A percentile compares a stretch with the other conserved stretches of the same genome.
These are phyloP conservation scores for Heterohyrax brucei DNA, from an alignment of 2,797 vertebrate species.

Conservation along the genomic window DNA sequence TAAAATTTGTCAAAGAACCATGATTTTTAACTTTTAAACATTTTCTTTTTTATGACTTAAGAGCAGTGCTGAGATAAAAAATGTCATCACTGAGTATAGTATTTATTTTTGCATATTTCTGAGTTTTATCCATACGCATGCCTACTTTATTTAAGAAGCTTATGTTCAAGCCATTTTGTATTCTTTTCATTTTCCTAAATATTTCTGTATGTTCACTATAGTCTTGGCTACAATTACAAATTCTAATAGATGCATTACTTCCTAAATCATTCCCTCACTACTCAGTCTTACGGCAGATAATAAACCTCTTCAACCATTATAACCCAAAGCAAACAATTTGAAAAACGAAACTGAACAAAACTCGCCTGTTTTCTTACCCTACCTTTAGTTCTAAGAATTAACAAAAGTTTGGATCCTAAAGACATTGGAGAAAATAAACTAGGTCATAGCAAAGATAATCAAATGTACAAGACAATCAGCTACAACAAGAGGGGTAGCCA, in stretches of 20 bases:
- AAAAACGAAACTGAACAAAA: not conserved
- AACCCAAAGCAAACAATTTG: not conserved
- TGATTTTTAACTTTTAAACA: not conserved
- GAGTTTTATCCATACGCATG: not conserved
- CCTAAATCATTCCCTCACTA: not conserved
- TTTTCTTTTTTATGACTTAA: not conserved
- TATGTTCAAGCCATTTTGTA: not conserved
- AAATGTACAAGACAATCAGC: not conserved
- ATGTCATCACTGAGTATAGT: not conserved
- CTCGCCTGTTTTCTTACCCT: not conserved
- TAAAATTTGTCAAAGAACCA: slow-evolving; percentile 18
- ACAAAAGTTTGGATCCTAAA: not conserved
- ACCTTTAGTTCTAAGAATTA: slow-evolving; percentile 35
- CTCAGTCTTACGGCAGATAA: not conserved
- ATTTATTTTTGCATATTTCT: not conserved
- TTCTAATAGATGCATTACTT: not conserved
- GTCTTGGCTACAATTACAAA: not conserved
- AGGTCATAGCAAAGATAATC: not conserved
- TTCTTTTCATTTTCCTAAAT: not conserved
- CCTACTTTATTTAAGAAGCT: not conserved
- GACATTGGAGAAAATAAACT: not conserved
- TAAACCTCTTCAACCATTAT: not conserved
- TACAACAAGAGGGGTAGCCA: not conserved
- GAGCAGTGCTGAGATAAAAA: not conserved
- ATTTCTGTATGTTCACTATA: not conserved